Evolutionary conservation across 2,113 vertebrate species (phyloP).

Genomic region (Oxyura jamaicensis): DNA sequence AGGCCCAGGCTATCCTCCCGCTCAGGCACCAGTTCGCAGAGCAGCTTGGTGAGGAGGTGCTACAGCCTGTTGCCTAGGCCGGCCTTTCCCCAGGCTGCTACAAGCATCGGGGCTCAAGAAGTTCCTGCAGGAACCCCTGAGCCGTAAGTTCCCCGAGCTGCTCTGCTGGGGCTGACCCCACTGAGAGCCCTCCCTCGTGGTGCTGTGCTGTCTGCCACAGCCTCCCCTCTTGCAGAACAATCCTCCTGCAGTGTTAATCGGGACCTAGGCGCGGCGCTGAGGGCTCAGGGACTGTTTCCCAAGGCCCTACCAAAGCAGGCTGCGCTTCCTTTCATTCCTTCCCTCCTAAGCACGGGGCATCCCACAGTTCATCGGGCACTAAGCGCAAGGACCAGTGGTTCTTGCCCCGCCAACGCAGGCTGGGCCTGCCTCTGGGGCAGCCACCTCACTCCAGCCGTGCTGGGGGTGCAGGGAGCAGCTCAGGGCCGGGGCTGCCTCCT

Average conservation of each 20-base stretch:
- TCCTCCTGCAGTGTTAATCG: background rate
- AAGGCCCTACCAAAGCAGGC: background rate
- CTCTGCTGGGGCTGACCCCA: background rate
- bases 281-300: background rate
- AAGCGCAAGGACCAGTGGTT: background rate
- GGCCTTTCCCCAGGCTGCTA: background rate
- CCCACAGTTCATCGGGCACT: background rate
- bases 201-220: background rate
- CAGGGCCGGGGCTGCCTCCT: background rate
- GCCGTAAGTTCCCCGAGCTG: fast-evolving
- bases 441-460: background rate
- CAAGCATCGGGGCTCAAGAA: background rate
- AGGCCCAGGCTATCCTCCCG: background rate
- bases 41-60: background rate
- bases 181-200: background rate
- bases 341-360: background rate
- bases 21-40: background rate
- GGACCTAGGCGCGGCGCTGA: background rate
- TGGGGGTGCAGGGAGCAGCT: background rate
- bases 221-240: background rate
- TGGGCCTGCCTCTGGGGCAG: background rate
- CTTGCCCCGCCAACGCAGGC: fast-evolving
- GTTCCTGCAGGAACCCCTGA: background rate
- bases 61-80: background rate
- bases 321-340: background rate